Conservation (phyloP, 2,113 vertebrate genomes). For the Megaceryle maxima region DNA sequence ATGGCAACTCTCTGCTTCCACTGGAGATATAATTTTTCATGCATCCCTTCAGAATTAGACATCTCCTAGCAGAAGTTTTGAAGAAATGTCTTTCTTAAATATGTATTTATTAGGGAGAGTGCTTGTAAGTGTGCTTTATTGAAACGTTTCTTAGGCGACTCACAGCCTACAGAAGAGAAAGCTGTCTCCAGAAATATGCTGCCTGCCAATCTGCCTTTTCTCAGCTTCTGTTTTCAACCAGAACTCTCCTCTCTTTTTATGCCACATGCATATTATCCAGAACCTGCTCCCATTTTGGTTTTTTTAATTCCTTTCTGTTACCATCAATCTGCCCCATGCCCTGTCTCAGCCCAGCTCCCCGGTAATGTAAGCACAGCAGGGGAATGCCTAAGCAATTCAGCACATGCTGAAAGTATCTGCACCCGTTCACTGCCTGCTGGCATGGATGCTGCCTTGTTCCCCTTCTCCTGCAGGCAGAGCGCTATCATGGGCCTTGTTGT, state of each 20-base stretch:
- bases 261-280: background rate
- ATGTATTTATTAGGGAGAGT: constrained; percentile 60
- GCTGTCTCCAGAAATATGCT: constrained; percentile 62
- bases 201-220: constrained; percentile 55
- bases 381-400: background rate
- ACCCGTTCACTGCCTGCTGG: background rate
- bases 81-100: constrained; percentile 53
- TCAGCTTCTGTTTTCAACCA: constrained; percentile 42
- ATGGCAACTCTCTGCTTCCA: constrained; percentile 46
- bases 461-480: background rate
- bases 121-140: constrained; percentile 23
- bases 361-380: background rate
- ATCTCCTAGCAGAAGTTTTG: constrained; percentile 43
- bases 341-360: background rate
- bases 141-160: constrained; percentile 35
- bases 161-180: constrained; percentile 31
- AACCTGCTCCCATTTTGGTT: background rate
- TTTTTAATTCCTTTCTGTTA: background rate
- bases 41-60: constrained; percentile 48
- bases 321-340: background rate
- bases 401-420: background rate
- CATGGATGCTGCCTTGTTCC: accelerated
- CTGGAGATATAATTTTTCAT: constrained; percentile 53
- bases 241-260: constrained; percentile 18
- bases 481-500: background rate